phyloP scores from a whole-genome alignment of 2,888 invertebrate genomes.

The Rosalia funebris region DNA sequence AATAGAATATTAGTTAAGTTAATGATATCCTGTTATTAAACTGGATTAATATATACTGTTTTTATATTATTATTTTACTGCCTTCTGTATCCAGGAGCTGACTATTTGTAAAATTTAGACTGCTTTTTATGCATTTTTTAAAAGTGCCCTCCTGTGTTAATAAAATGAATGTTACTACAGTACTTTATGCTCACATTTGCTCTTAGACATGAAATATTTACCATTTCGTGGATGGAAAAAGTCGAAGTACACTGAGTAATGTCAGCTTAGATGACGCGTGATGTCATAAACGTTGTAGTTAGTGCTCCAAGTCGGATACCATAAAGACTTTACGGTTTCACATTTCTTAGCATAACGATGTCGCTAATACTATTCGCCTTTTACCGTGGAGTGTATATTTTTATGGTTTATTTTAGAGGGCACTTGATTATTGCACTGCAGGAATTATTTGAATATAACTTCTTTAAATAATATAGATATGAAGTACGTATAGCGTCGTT shows the following conservation, averaged over 20 bases:
- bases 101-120: conserved; percentile 3
- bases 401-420: conserved; percentile 16
- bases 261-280: conserved; percentile 18
- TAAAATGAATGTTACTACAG: conserved; percentile 10
- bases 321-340: conserved; percentile 11
- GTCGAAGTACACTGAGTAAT: conserved; percentile 1
- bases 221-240: conserved; percentile 1
- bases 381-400: conserved; percentile 4
- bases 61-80: no score
- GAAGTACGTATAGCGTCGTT: no score
- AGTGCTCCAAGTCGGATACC: conserved; percentile 13
- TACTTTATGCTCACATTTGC: conserved; percentile 2
- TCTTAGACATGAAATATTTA: conserved; percentile 7
- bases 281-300: conserved; percentile 17
- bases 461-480: no score
- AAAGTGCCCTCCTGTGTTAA: not conserved
- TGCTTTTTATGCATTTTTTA: not conserved
- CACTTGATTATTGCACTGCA: not conserved
- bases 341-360: conserved; percentile 15
- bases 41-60: no score
- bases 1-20: no score
- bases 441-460: conserved; percentile 12
- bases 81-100: no score
- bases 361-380: conserved; percentile 8
- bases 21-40: no score